Evolutionary conservation across 2,888 invertebrate species (phyloP), one percentile per base, ranked within the genome.

Genomic region (Dioctria rufipes): DNA sequence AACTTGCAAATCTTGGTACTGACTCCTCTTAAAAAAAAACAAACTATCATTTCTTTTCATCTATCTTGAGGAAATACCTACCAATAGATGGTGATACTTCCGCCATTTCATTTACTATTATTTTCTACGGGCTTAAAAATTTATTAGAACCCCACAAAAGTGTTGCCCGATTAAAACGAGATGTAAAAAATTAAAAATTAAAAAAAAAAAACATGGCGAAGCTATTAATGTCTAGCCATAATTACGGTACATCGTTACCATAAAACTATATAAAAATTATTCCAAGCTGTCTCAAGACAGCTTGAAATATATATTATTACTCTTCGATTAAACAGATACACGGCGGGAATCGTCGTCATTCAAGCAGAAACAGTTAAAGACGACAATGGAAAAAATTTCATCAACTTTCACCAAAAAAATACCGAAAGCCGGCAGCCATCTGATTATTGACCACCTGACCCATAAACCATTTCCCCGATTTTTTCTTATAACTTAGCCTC

Each of bases 361-460:
- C n/a, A 66, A 46, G 66, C 66, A 43, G 42, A 43, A 66, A 8
- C 6, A 9, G 6, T 51, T 51, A 51, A 51, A 51, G 51, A 61
- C 39, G 54, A 8, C 11, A 61, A 25, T 61, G 61, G 11, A 43
- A 66, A 66, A 66, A 66, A 66, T 66, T 43, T 46, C 43, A 43
- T 66, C n/a, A 39, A 77, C 77, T 77, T 77, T 77, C 77, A 77
- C 77, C 77, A 49, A 77, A 77, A 25, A 77, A 77, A 63, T 77
- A 63, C 77, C 63, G 39, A 77, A 77, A 77, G 63, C 67, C 79
- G 67, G 79, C 54, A 66, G 58, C 58, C 60, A n/a, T 69, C 42
- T 60, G 71, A 80, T 80, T 80, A 80, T 80, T 80, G 80, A 80
- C 71, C 80, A 80, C 43, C 42, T 80, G 80, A 80, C 80, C 80